A percentile compares a stretch with the other conserved stretches of the same genome.
Evolutionary conservation across 2,797 vertebrate genomes (phyloP).

Genomic region (Pristis pectinata): DNA sequence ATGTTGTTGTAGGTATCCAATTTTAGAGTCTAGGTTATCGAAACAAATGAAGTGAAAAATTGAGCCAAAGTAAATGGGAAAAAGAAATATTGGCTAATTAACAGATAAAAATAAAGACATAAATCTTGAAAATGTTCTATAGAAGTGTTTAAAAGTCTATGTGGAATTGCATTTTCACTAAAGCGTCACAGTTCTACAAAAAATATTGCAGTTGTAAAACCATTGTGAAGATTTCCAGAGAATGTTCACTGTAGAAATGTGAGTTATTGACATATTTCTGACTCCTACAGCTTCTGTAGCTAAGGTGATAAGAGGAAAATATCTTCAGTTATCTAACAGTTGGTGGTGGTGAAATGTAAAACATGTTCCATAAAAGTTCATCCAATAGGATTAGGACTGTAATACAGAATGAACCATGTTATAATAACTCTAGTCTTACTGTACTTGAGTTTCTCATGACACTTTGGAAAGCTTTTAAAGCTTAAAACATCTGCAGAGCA

Average conservation of each 20-base stretch:
- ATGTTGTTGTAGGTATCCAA: background rate
- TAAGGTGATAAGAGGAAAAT: background rate
- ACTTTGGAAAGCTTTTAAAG: background rate
- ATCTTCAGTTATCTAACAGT: background rate
- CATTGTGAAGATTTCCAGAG: background rate
- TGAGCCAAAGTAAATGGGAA: background rate
- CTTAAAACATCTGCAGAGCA: background rate
- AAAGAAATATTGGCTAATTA: background rate
- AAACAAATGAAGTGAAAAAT: background rate
- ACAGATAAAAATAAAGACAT: background rate
- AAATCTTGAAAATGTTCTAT: background rate
- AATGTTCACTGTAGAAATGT: background rate
- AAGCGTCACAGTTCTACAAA: background rate
- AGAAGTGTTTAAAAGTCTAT: background rate
- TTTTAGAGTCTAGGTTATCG: background rate
- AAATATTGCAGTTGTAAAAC: background rate
- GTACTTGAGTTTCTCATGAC: background rate
- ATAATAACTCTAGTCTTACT: background rate
- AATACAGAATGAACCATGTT: background rate
- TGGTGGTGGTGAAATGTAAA: background rate
- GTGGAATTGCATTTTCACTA: background rate
- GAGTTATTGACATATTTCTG: background rate
- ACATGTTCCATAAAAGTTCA: background rate
- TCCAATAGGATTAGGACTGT: background rate
- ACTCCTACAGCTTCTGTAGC: background rate